Evolutionary conservation across 2,888 invertebrate species (phyloP), one percentile per base, ranked within the genome.

Genomic region (Agelastica alni): DNA sequence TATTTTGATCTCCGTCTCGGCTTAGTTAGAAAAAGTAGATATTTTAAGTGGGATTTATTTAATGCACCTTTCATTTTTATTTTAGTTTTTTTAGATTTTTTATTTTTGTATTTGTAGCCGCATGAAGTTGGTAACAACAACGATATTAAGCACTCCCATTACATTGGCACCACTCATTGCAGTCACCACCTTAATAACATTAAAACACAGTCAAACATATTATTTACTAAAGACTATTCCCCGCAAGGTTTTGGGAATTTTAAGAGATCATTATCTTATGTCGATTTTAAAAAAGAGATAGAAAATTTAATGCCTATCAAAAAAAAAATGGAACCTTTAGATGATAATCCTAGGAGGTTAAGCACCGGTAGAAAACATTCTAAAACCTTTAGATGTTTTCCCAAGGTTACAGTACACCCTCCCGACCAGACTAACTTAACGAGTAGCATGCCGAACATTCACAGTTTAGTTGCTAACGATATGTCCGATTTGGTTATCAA

Each of bases 71-170:
- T 26, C 20, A 36, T 42, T 48, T 45, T 49, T 22, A 43, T 36
- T 44, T 56, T 60, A 56, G 66, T 61, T 58, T 65, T 61, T 63
- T 62, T 64, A 41, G 47, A 63, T 59, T 66, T 62, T 65, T 60
- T 63, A 62, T 69, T 70, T 71, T 70, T 70, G 67, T 70, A 67
- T 67, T 74, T 75, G 69, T 76, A 75, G 75, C 71, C 65, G 74
- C 74, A 71, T 74, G 72, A 65, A 60, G 69, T 67, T 64, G 67
- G 66, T 69, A 67, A 62, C 68, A 52, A 46, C 59, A 52, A 44
- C 59, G 46, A 53, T 61, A 56, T 49, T 54, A 59, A 55, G 53
- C 66, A 69, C 63, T 58, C 63, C 48, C 57, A 63, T 58, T 58
- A 63, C 57, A 64, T 71, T 70, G 72, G 73, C 74, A 73, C 70